Conservation (phyloP, 2,797 vertebrate species). For the Furcifer pardalis region DNA sequence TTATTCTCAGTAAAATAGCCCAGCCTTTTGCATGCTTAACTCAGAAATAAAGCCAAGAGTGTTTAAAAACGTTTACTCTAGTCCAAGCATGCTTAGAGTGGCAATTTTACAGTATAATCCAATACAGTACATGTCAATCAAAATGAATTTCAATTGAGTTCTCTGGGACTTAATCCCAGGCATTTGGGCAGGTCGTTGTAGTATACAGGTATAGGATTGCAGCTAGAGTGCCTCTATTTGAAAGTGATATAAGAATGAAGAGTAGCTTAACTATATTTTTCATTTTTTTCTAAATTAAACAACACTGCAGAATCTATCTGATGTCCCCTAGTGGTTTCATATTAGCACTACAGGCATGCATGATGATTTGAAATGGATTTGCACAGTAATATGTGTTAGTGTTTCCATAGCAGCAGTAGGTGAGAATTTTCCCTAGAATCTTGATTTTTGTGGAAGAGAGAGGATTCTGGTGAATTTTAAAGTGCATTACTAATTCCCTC, state of each 20-base stretch:
- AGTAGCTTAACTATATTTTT: background rate
- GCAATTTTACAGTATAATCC: background rate
- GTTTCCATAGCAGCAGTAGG: conserved; percentile 71
- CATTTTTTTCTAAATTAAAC: conserved; percentile 32
- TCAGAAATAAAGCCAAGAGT: background rate
- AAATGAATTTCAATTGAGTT: background rate
- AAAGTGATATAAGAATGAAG: background rate
- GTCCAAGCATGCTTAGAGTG: background rate
- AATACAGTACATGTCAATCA: background rate
- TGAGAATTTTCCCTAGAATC: conserved; percentile 47
- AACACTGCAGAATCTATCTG: conserved; percentile 45
- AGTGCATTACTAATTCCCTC: conserved; percentile 63
- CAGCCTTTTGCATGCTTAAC: background rate
- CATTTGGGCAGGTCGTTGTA: background rate
- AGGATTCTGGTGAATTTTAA: conserved; percentile 46
- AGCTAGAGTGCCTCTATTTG: background rate
- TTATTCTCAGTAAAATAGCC: background rate
- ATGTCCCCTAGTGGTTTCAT: conserved; percentile 65
- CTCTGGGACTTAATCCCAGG: background rate
- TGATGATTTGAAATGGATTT: conserved; percentile 60
- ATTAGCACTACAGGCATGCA: conserved; percentile 51
- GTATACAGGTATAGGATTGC: background rate
- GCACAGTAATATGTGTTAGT: background rate
- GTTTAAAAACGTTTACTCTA: background rate
- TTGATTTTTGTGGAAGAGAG: conserved; percentile 10